Evolutionary conservation across 2,888 invertebrate species (phyloP).

Genomic region (Phengaris arion): DNA sequence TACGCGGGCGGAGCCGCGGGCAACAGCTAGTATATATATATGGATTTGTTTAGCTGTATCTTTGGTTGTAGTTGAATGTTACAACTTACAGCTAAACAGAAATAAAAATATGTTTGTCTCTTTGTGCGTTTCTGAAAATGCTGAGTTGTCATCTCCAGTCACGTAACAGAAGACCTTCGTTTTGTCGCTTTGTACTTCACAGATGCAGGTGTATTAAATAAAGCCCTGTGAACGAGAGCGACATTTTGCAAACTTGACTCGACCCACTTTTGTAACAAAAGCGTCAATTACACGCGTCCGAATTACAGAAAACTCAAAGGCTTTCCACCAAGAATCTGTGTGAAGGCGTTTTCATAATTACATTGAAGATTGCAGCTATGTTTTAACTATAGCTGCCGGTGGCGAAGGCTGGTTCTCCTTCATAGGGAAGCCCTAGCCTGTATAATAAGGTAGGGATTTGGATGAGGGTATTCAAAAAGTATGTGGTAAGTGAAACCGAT

Average conservation of each 20-base stretch:
- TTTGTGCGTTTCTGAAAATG: not conserved
- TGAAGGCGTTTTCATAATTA: not conserved
- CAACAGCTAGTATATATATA: too few relatives aligned
- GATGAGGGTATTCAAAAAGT: too few relatives aligned
- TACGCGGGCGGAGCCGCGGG: too few relatives aligned
- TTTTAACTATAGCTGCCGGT: not conserved
- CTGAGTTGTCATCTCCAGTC: not conserved
- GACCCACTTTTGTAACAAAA: constrained; percentile 17
- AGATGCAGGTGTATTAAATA: constrained; percentile 1
- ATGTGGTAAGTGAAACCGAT: too few relatives aligned
- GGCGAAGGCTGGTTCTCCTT: too few relatives aligned
- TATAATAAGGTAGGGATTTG: not conserved
- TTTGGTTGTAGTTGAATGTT: too few relatives aligned
- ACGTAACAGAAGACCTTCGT: not conserved
- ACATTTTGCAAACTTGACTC: constrained; percentile 11
- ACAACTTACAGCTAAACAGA: too few relatives aligned
- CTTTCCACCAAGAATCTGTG: not conserved
- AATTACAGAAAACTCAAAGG: constrained; percentile 11
- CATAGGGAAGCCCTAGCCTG: too few relatives aligned
- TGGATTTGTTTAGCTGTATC: too few relatives aligned
- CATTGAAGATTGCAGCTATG: not conserved
- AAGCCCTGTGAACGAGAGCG: constrained; percentile 4
- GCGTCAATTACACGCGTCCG: constrained; percentile 1
- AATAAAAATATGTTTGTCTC: too few relatives aligned
- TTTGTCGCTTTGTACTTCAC: not conserved